A percentile compares a stretch with the other conserved stretches of the same genome.
phyloP scores from a whole-genome alignment of 2,888 invertebrate genomes.

The Tupiocoris notatus region DNA sequence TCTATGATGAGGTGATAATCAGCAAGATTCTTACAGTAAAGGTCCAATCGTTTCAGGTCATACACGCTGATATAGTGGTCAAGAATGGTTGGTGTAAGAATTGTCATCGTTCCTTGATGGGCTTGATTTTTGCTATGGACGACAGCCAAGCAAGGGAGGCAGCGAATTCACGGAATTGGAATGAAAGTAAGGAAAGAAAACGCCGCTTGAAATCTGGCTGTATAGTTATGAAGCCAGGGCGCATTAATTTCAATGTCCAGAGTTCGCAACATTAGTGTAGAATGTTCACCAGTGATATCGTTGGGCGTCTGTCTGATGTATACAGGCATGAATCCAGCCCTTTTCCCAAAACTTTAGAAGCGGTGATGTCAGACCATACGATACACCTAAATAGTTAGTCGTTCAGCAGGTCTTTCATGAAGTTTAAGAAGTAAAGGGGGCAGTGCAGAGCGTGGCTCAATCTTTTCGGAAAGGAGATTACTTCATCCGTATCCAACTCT shows the following conservation, averaged over 20 bases:
- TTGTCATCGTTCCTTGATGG: neutral
- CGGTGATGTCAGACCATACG: constrained; percentile 84
- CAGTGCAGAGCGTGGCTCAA: constrained; percentile 71
- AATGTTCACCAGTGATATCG: constrained; percentile 95
- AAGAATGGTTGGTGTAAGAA: constrained; percentile 60
- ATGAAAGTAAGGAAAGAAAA: constrained; percentile 73
- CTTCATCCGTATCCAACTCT: neutral
- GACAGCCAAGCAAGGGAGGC: constrained; percentile 72
- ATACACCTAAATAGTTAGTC: constrained; percentile 92
- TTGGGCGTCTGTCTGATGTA: constrained; percentile 93
- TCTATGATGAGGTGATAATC: constrained; percentile 92
- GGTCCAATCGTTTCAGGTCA: constrained; percentile 82
- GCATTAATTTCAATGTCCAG: constrained; percentile 58
- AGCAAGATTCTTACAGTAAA: constrained; percentile 86
- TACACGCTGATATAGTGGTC: constrained; percentile 73
- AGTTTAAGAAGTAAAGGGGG: constrained; percentile 87
- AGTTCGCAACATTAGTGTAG: constrained; percentile 91
- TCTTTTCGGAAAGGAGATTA: constrained; percentile 41
- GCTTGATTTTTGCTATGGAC: constrained; percentile 66
- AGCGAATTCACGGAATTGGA: constrained; percentile 71
- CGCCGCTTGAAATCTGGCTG: constrained; percentile 82
- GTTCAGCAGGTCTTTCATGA: constrained; percentile 78
- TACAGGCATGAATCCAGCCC: constrained; percentile 76
- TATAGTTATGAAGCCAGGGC: constrained; percentile 78
- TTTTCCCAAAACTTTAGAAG: constrained; percentile 93